Conservation (phyloP, 2,113 vertebrate species). For the Atherinomorus stipes region DNA sequence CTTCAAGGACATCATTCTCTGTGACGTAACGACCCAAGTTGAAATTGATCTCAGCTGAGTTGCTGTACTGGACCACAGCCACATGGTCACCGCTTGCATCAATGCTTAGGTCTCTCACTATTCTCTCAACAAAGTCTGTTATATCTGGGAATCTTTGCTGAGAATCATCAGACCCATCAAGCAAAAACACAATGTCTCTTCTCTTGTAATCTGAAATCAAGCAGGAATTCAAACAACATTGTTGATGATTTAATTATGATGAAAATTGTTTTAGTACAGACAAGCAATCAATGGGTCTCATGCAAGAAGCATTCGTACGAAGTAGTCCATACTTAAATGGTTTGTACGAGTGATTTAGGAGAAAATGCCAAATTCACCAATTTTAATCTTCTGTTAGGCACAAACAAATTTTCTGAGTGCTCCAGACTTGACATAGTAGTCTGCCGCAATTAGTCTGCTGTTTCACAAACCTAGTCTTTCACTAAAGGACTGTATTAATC, state of each 20-base stretch:
- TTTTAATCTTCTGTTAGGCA: too few relatives aligned
- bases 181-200: constrained; percentile 83
- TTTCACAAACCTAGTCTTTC: too few relatives aligned
- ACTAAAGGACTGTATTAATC: too few relatives aligned
- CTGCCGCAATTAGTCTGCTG: too few relatives aligned
- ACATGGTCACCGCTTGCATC: constrained; percentile 73
- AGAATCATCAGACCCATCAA: constrained; percentile 83
- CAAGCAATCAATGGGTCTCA: too few relatives aligned
- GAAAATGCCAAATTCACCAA: too few relatives aligned
- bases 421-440: too few relatives aligned
- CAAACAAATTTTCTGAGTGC: too few relatives aligned
- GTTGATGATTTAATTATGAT: constrained; percentile 16
- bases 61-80: constrained; percentile 83
- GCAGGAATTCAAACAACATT: constrained; percentile 50
- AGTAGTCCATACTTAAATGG: too few relatives aligned
- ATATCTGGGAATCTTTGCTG: constrained; percentile 73
- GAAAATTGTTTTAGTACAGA: neutral
- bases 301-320: too few relatives aligned
- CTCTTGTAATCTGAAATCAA: constrained; percentile 73
- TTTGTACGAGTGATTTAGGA: too few relatives aligned
- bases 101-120: constrained; percentile 75
- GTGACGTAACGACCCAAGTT: constrained; percentile 74
- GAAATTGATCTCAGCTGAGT: constrained; percentile 73
- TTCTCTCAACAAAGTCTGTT: constrained; percentile 75
- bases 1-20: constrained; percentile 82